Conservation (phyloP, 2,113 vertebrate species). For the Alouatta palliata region DNA sequence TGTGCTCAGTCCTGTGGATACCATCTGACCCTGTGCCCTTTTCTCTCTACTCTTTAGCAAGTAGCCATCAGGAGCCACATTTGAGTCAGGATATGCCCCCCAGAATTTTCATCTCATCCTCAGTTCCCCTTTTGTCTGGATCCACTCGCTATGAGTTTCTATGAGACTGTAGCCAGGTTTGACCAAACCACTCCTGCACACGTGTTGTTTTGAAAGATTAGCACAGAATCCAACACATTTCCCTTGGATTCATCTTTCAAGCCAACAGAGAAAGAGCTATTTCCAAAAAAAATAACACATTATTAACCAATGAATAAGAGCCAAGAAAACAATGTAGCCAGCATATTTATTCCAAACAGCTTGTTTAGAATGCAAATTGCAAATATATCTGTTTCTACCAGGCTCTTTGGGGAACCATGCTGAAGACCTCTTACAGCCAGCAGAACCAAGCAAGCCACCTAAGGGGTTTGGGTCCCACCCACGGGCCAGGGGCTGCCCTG, state of each 20-base stretch:
- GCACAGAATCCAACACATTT: constrained; percentile 65
- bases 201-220: constrained; percentile 69
- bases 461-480: neutral
- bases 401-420: constrained; percentile 27
- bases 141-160: neutral
- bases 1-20: neutral
- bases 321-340: constrained; percentile 70
- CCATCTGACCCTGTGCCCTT: neutral
- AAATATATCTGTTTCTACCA: constrained; percentile 48
- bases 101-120: neutral
- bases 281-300: constrained; percentile 61
- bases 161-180: neutral
- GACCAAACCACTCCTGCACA: constrained; percentile 53
- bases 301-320: constrained; percentile 72
- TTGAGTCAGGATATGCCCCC: neutral
- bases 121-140: neutral
- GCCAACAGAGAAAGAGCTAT: constrained; percentile 65
- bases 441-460: neutral
- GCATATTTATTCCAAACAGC: constrained; percentile 67
- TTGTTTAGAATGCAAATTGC: constrained; percentile 67
- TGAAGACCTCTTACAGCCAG: neutral
- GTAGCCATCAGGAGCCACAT: neutral
- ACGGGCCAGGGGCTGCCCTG: neutral
- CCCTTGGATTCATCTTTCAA: constrained; percentile 61
- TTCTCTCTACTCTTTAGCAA: neutral